Percentiles rank a stretch among this genome's conserved stretches.
phyloP scores from a whole-genome alignment of 2,888 invertebrate species.

The Troides oblongomaculatus region DNA sequence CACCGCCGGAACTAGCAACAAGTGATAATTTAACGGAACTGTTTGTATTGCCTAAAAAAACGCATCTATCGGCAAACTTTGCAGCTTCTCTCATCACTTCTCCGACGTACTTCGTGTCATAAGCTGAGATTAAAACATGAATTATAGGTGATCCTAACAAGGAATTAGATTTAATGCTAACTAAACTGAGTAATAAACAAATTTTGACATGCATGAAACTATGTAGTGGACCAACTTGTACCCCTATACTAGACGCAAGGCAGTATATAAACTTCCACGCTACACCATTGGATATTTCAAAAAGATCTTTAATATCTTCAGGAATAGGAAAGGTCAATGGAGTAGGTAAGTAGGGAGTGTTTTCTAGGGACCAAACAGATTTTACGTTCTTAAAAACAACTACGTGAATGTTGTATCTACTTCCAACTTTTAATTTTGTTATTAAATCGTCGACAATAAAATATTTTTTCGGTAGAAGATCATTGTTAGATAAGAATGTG shows the following conservation, averaged over 20 bases:
- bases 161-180: conserved; percentile 60
- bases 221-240: conserved; percentile 58
- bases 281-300: conserved; percentile 49
- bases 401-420: conserved; percentile 48
- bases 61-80: conserved; percentile 52
- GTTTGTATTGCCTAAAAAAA: conserved; percentile 51
- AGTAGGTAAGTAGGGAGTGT: conserved; percentile 41
- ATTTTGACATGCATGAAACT: conserved; percentile 72
- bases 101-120: conserved; percentile 58
- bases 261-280: conserved; percentile 72
- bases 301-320: conserved; percentile 53
- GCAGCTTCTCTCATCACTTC: conserved; percentile 59
- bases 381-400: conserved; percentile 52
- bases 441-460: conserved; percentile 61
- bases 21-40: conserved; percentile 48
- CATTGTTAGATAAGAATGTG: conserved; percentile 48
- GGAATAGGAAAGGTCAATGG: conserved; percentile 51
- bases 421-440: conserved; percentile 50
- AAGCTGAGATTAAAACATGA: conserved; percentile 59
- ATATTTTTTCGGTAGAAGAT: conserved; percentile 47
- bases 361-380: conserved; percentile 58
- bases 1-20: conserved; percentile 57
- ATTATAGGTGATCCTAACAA: conserved; percentile 52
- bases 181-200: conserved; percentile 60
- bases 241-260: conserved; percentile 63